Evolutionary conservation across 2,797 vertebrate species (phyloP).

Genomic region (Lepus oiostolus): DNA sequence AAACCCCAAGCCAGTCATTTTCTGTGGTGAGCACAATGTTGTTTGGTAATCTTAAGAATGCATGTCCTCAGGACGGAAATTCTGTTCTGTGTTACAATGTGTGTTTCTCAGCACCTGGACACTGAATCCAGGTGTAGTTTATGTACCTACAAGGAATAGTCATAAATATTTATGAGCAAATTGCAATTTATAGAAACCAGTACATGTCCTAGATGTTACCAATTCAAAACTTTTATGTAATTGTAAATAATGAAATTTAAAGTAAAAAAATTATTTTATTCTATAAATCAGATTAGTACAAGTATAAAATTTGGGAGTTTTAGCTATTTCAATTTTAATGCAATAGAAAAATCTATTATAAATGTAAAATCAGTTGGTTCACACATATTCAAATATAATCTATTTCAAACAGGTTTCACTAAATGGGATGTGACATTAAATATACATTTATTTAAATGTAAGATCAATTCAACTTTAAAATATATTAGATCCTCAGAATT

Average conservation of each 20-base stretch:
- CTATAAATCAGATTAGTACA: background rate
- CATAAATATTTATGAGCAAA: constrained; percentile 50
- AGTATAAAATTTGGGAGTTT: background rate
- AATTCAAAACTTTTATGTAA: background rate
- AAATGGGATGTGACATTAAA: background rate
- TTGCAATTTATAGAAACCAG: background rate
- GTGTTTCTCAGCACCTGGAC: background rate
- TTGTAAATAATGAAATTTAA: background rate
- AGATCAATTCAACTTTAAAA: constrained; percentile 6
- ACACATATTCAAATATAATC: background rate
- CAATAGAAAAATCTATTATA: constrained; percentile 1
- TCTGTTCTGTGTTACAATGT: background rate
- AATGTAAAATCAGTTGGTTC: background rate
- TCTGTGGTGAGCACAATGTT: background rate
- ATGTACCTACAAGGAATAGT: background rate
- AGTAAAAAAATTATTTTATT: constrained; percentile 21
- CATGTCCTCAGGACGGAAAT: background rate
- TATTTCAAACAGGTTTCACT: background rate
- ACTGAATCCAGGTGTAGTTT: constrained; percentile 4
- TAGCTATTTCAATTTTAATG: constrained; percentile 56
- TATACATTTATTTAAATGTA: background rate
- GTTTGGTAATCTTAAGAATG: background rate
- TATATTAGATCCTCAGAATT: background rate
- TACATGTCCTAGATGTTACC: background rate
- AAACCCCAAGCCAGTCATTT: background rate